A percentile compares a stretch with the other conserved stretches of the same genome.
These are phyloP conservation scores for Spodoptera littoralis DNA, from an alignment of 2,888 invertebrate species.

Conservation along the genomic window DNA sequence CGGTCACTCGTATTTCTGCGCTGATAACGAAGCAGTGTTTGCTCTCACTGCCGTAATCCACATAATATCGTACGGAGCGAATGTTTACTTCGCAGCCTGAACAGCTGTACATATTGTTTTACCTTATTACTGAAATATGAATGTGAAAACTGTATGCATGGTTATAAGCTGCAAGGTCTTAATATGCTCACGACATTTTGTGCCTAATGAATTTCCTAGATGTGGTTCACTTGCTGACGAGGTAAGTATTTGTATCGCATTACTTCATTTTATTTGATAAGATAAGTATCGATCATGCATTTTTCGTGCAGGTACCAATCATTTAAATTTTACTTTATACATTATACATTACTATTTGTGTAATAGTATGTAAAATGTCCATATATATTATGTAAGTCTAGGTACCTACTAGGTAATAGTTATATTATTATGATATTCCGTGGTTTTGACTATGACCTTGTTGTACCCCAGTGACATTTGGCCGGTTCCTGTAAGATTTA, in stretches of 20 bases:
- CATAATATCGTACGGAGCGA: constrained; percentile 22
- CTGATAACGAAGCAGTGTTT: constrained; percentile 29
- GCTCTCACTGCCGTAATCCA: constrained; percentile 26
- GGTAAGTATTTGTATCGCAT: constrained; percentile 18
- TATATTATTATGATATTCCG: too few species aligned
- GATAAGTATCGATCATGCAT: constrained; percentile 17
- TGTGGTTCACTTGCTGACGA: constrained; percentile 11
- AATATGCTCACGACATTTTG: constrained; percentile 10
- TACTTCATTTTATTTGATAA: constrained; percentile 33
- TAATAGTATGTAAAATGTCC: too few species aligned
- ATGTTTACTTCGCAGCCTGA: constrained; percentile 28
- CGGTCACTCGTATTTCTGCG: constrained; percentile 12
- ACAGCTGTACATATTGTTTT: constrained; percentile 49
- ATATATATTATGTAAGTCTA: too few species aligned
- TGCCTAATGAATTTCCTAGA: constrained; percentile 10
- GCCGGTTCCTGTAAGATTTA: too few species aligned
- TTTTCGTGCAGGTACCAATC: constrained; percentile 9
- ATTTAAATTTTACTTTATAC: neutral
- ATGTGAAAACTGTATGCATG: constrained; percentile 32
- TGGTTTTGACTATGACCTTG: too few species aligned
- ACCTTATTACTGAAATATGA: constrained; percentile 25
- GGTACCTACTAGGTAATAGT: too few species aligned
- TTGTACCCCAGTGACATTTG: too few species aligned
- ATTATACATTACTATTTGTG: too few species aligned
- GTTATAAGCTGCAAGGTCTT: constrained; percentile 31